A percentile compares a stretch with the other conserved stretches of the same genome.
phyloP scores from a whole-genome alignment of 2,113 vertebrate species.

The Talpa occidentalis region DNA sequence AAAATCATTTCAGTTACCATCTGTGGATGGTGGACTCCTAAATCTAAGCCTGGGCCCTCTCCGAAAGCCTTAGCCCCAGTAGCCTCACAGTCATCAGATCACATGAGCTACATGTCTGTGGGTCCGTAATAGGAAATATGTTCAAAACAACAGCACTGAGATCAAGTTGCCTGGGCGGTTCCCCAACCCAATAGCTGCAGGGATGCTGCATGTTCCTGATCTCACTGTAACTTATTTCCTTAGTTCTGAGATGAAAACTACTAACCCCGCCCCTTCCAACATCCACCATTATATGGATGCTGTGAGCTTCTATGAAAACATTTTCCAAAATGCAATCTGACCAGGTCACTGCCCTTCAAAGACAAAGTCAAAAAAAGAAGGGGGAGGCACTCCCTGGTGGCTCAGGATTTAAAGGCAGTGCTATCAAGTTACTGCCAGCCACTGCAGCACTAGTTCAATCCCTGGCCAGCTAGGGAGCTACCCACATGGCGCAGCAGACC shows the following conservation, averaged over 20 bases:
- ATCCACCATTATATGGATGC: background rate
- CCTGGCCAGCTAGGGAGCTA: no score
- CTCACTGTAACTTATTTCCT: background rate
- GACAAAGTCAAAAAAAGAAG: no score
- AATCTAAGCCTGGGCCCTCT: background rate
- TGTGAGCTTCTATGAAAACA: background rate
- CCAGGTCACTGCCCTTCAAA: background rate
- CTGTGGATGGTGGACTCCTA: background rate
- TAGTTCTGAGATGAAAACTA: background rate
- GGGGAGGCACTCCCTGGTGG: no score
- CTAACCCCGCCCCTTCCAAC: fast-evolving
- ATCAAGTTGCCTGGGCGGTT: background rate
- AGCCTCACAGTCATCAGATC: background rate
- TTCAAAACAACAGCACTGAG: background rate
- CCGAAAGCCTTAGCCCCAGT: background rate
- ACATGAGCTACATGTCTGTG: no score
- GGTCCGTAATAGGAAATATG: background rate
- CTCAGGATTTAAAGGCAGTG: no score
- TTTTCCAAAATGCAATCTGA: background rate
- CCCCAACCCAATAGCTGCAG: background rate
- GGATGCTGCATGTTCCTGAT: fast-evolving
- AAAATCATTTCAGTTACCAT: background rate
- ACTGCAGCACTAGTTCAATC: no score
- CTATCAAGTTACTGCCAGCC: no score
- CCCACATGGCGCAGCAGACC: no score